Evolutionary conservation across 2,113 vertebrate genomes (phyloP).

Genomic region (Campylomormyrus tamandua): DNA sequence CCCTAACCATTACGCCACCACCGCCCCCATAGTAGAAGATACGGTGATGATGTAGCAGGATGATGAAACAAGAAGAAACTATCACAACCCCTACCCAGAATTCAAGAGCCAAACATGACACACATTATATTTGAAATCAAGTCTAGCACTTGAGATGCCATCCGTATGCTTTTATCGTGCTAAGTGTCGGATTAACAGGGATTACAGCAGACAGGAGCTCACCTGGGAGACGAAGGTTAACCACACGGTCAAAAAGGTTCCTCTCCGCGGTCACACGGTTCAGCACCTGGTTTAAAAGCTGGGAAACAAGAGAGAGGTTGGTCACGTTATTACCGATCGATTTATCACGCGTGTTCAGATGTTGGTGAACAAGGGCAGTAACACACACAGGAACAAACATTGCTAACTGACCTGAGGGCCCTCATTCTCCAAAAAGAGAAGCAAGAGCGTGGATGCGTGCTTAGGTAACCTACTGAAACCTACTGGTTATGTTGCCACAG

Average conservation of each 20-base stretch:
- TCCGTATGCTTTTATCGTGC: background rate
- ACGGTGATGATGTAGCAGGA: background rate
- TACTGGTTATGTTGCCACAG: background rate
- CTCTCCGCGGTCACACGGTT: conserved; percentile 81
- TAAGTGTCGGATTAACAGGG: background rate
- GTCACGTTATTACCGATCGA: background rate
- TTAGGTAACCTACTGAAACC: background rate
- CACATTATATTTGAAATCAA: background rate
- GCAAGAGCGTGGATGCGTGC: background rate
- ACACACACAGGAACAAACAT: background rate
- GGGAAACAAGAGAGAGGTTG: conserved; percentile 17
- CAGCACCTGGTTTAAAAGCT: conserved; percentile 82
- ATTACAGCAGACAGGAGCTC: background rate
- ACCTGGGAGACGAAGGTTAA: conserved; percentile 78
- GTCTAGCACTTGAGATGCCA: background rate
- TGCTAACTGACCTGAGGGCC: background rate
- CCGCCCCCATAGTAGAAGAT: background rate
- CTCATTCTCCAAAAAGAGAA: background rate
- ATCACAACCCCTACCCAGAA: background rate
- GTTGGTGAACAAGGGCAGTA: background rate
- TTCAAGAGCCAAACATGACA: background rate
- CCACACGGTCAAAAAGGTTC: conserved; percentile 82
- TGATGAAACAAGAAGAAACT: background rate
- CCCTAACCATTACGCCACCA: too few species aligned
- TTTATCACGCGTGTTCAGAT: background rate